Conservation (phyloP, 2,797 vertebrate species). For the Protonibea diacanthus region DNA sequence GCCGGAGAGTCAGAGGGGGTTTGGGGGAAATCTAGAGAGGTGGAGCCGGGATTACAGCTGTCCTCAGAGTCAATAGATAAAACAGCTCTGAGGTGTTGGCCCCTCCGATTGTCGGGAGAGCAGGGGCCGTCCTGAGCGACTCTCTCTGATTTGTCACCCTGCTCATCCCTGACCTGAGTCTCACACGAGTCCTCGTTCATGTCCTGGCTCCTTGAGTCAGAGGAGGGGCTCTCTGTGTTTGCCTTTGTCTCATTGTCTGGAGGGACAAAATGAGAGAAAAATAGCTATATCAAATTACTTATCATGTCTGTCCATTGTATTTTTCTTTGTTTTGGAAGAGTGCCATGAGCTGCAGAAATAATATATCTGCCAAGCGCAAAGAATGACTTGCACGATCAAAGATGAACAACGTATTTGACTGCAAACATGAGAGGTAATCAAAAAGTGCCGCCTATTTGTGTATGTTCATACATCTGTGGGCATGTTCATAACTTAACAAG, state of each 20-base stretch:
- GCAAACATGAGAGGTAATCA: conserved; percentile 5
- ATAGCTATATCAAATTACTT: not conserved
- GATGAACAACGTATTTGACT: not conserved
- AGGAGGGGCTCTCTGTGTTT: conserved; percentile 90
- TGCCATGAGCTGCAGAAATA: not conserved
- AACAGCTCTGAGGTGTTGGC: conserved; percentile 87
- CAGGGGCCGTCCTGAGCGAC: conserved; percentile 82
- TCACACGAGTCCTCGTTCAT: conserved; percentile 93
- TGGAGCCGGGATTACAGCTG: conserved; percentile 82
- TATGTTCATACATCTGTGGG: not conserved
- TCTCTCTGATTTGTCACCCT: conserved; percentile 83
- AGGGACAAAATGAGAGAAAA: conserved; percentile 9
- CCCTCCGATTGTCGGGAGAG: conserved; percentile 85
- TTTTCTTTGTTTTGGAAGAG: conserved; percentile 3
- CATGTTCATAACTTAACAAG: too few species aligned
- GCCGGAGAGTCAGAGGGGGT: conserved; percentile 90
- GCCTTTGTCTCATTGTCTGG: conserved; percentile 90
- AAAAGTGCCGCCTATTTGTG: not conserved
- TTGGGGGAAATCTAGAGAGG: conserved; percentile 87
- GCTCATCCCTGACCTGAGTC: conserved; percentile 85
- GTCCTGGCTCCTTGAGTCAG: conserved; percentile 91
- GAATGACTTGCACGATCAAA: not conserved
- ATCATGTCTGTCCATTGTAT: not conserved
- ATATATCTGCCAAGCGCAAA: not conserved
- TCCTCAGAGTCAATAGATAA: conserved; percentile 91